These are phyloP conservation scores for Nemapogon koenigi DNA, from an alignment of 2,888 invertebrate species.

Conservation along the genomic window DNA sequence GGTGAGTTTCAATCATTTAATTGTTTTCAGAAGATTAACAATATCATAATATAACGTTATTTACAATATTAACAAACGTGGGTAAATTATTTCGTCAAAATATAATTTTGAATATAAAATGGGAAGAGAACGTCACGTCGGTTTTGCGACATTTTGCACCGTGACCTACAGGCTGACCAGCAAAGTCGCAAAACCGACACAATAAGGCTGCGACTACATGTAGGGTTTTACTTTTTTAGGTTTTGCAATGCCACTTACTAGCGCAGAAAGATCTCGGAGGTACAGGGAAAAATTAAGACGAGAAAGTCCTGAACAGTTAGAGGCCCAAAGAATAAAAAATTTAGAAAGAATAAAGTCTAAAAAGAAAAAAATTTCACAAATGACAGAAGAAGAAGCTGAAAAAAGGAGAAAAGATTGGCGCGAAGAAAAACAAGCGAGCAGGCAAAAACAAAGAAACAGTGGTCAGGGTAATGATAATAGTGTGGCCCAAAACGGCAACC, in stretches of 20 bases:
- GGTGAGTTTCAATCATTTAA: too few species aligned
- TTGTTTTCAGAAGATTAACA: too few species aligned
- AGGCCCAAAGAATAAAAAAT: conserved; percentile 11
- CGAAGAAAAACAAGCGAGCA: conserved; percentile 9
- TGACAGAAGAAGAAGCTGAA: conserved; percentile 11
- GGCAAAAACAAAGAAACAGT: neutral
- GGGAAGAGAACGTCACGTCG: too few species aligned
- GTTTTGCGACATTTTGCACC: too few species aligned
- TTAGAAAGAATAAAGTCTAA: conserved; percentile 10
- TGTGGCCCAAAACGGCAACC: neutral
- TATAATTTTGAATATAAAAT: too few species aligned
- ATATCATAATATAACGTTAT: too few species aligned
- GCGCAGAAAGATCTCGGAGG: conserved; percentile 9
- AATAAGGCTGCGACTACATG: neutral
- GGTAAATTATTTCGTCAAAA: too few species aligned
- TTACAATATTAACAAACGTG: too few species aligned
- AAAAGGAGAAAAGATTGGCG: conserved; percentile 8
- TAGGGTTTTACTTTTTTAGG: neutral
- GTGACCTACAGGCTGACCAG: neutral
- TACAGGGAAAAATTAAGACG: conserved; percentile 11
- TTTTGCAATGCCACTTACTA: conserved; percentile 10
- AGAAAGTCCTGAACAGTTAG: neutral
- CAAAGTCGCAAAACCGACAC: neutral
- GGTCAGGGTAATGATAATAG: neutral
- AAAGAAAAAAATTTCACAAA: conserved; percentile 13